Percentiles rank a stretch among this genome's conserved stretches.
These are phyloP conservation scores for Alexandromys fortis DNA, from an alignment of 2,113 vertebrate species.

Conservation along the genomic window DNA sequence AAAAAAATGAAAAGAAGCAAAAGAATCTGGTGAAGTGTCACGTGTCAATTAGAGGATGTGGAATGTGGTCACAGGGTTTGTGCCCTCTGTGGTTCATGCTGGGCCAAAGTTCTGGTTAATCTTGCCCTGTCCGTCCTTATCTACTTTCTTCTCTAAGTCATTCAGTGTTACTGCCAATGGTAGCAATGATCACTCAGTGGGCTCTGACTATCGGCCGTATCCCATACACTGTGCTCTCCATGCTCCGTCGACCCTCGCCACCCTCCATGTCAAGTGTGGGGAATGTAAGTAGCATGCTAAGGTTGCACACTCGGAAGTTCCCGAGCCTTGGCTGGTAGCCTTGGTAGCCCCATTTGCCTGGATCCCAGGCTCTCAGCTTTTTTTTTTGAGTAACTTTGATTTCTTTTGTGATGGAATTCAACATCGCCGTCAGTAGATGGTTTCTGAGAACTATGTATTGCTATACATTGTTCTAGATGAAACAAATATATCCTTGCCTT, in stretches of 20 bases:
- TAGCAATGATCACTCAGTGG: background rate
- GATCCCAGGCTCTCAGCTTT: background rate
- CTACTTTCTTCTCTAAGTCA: background rate
- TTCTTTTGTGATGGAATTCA: background rate
- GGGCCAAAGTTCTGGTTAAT: background rate
- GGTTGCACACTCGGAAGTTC: background rate
- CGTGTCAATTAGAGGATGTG: background rate
- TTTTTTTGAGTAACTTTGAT: background rate
- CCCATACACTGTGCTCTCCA: background rate
- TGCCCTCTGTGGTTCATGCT: background rate
- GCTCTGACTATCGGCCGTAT: background rate
- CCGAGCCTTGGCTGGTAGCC: background rate
- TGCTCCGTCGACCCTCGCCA: background rate
- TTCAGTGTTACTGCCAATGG: background rate
- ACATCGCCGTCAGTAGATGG: background rate
- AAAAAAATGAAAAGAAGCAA: background rate
- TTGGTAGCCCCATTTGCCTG: background rate
- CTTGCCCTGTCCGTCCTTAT: background rate
- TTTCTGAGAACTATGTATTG: conserved; percentile 11
- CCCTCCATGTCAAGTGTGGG: background rate
- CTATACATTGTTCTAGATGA: background rate
- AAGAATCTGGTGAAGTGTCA: background rate
- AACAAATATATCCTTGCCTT: background rate
- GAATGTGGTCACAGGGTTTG: background rate
- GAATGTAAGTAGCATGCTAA: background rate